phyloP scores from a whole-genome alignment of 2,888 invertebrate genomes.

The Philereme vetulata region DNA sequence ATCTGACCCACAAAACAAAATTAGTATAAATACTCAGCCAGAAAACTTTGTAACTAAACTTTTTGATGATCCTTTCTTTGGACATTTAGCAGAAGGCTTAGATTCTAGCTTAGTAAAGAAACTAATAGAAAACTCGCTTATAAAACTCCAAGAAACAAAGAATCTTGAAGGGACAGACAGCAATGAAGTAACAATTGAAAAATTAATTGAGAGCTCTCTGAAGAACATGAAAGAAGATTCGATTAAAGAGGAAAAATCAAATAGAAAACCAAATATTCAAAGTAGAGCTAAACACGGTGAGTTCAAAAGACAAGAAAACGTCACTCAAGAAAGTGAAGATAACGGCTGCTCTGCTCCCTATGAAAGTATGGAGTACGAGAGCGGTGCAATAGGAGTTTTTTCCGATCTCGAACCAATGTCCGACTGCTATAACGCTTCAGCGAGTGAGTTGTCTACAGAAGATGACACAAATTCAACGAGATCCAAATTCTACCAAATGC shows the following conservation, averaged over 20 bases:
- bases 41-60: constrained; percentile 83
- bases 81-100: constrained; percentile 85
- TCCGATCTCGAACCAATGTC: constrained; percentile 84
- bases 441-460: constrained; percentile 86
- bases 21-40: constrained; percentile 45
- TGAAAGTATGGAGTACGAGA: constrained; percentile 89
- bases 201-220: constrained; percentile 77
- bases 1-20: constrained; percentile 40
- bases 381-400: constrained; percentile 80
- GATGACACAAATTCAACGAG: constrained; percentile 86
- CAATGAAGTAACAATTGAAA: constrained; percentile 76
- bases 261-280: constrained; percentile 51
- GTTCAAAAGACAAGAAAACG: constrained; percentile 52
- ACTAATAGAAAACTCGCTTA: constrained; percentile 86
- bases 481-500: constrained; percentile 89
- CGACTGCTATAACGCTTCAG: constrained; percentile 89
- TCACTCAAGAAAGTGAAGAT: constrained; percentile 69
- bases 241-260: constrained; percentile 41
- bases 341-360: constrained; percentile 88
- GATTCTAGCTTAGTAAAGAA: constrained; percentile 86
- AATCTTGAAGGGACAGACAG: constrained; percentile 74
- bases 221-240: constrained; percentile 72
- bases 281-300: constrained; percentile 48
- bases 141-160: constrained; percentile 82
- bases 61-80: constrained; percentile 86